A percentile compares a stretch with the other conserved stretches of the same genome.
Conservation (phyloP, 2,797 vertebrate genomes). For the Gephyroberyx darwinii region DNA sequence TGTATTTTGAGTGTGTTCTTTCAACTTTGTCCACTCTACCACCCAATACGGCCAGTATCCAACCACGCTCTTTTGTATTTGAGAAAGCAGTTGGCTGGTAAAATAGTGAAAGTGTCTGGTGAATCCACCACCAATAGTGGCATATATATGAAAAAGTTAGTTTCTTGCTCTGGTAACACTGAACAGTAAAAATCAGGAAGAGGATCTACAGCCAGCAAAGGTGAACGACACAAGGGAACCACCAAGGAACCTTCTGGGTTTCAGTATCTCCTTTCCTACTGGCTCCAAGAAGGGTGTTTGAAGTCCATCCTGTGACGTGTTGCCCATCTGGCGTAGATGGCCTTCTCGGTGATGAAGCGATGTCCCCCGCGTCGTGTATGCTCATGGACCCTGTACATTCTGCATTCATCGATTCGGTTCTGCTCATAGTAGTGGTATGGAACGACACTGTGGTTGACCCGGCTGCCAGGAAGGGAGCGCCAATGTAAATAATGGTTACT, state of each 20-base stretch:
- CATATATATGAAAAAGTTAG: background rate
- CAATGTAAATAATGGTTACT: background rate
- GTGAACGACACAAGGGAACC: background rate
- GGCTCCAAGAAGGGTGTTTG: conserved; percentile 85
- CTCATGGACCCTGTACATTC: conserved; percentile 90
- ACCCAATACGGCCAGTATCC: background rate
- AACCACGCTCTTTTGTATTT: background rate
- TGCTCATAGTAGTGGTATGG: conserved; percentile 96
- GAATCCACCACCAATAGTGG: background rate
- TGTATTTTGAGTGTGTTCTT: background rate
- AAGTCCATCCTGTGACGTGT: conserved; percentile 85
- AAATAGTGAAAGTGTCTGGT: conserved; percentile 3
- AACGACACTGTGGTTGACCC: conserved; percentile 81
- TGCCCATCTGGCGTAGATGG: conserved; percentile 93
- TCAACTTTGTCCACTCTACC: background rate
- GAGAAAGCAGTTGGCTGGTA: background rate
- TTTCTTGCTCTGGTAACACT: background rate
- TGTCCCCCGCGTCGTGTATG: conserved; percentile 84
- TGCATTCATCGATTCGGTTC: conserved; percentile 86
- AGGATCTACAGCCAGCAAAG: background rate
- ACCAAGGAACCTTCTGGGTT: background rate
- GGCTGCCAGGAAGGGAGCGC: conserved; percentile 57
- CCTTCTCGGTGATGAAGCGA: conserved; percentile 96
- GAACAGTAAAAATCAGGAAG: background rate
- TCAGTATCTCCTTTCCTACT: conserved; percentile 20